Evolutionary conservation across 1,140 invertebrate genomes (phyloP).

Genomic region (Pseudobourletiella spinata): DNA sequence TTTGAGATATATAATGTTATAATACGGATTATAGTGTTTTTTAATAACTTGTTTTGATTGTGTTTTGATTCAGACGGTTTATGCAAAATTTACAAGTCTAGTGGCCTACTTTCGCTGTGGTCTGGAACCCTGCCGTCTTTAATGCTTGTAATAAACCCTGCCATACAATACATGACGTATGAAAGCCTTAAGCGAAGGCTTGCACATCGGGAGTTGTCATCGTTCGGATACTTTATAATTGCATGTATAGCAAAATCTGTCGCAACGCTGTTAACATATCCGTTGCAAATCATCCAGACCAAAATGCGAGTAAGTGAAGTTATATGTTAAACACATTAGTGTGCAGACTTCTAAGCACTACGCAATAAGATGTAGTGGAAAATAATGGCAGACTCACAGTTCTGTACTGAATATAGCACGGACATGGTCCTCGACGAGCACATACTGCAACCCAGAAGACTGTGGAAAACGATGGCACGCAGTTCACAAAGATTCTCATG

Average conservation of each 20-base stretch:
- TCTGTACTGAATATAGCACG: too few relatives aligned
- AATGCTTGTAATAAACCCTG: constrained; percentile 73
- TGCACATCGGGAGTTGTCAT: constrained; percentile 44
- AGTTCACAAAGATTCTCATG: not conserved
- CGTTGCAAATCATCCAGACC: constrained; percentile 76
- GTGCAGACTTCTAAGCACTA: too few relatives aligned
- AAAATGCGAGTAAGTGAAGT: constrained; percentile 54
- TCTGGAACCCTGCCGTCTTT: constrained; percentile 72
- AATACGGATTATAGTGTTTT: too few relatives aligned
- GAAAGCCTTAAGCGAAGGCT: constrained; percentile 66
- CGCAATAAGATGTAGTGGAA: too few relatives aligned
- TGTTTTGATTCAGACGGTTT: constrained; percentile 58
- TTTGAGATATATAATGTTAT: too few relatives aligned
- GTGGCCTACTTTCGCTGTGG: constrained; percentile 66
- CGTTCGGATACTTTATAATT: constrained; percentile 51
- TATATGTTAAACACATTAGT: not conserved
- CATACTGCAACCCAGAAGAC: not conserved
- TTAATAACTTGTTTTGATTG: constrained; percentile 13
- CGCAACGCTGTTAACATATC: constrained; percentile 76
- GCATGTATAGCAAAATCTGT: constrained; percentile 72
- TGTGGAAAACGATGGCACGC: not conserved
- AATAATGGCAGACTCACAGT: too few relatives aligned
- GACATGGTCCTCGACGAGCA: not conserved
- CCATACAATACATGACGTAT: constrained; percentile 85
- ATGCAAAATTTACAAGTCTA: constrained; percentile 56